Conservation (phyloP, 2,888 invertebrate species). For the Geotrupes spiniger region DNA sequence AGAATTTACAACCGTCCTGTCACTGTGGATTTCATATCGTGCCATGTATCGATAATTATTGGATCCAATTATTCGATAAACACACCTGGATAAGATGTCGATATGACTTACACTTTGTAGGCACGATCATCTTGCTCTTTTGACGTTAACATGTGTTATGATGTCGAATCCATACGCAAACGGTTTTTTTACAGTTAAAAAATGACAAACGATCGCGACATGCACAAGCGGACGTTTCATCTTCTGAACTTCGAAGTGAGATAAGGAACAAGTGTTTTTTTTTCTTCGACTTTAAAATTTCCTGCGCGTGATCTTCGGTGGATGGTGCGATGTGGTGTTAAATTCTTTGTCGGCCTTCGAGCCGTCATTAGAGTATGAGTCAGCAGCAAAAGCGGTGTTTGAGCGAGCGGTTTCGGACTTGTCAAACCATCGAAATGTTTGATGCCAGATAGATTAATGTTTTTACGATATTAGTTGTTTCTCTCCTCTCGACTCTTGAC, state of each 20-base stretch:
- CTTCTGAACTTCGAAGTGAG: neutral
- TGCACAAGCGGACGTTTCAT: neutral
- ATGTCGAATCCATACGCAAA: neutral
- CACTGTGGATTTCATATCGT: too few species aligned
- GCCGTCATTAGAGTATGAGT: constrained; percentile 45
- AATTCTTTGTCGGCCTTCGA: constrained; percentile 41
- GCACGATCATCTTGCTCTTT: constrained; percentile 3
- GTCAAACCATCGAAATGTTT: constrained; percentile 46
- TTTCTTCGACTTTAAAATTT: constrained; percentile 15
- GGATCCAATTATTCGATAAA: constrained; percentile 39
- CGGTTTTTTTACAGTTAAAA: neutral
- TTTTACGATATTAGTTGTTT: constrained; percentile 46
- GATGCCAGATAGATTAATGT: constrained; percentile 50
- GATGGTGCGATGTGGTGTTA: constrained; percentile 33
- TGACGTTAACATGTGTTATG: constrained; percentile 6
- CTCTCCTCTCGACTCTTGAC: constrained; percentile 36
- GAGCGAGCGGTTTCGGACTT: constrained; percentile 36
- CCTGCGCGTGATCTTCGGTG: constrained; percentile 21
- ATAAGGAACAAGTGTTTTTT: constrained; percentile 8
- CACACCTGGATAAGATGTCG: constrained; percentile 30
- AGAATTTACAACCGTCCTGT: too few species aligned
- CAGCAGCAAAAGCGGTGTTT: constrained; percentile 31
- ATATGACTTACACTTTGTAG: constrained; percentile 4
- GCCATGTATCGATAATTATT: constrained; percentile 32
- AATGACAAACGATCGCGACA: neutral